Evolutionary conservation across 2,113 vertebrate species (phyloP), one percentile per base, ranked within the genome.

Genomic region (Perca flavescens): DNA sequence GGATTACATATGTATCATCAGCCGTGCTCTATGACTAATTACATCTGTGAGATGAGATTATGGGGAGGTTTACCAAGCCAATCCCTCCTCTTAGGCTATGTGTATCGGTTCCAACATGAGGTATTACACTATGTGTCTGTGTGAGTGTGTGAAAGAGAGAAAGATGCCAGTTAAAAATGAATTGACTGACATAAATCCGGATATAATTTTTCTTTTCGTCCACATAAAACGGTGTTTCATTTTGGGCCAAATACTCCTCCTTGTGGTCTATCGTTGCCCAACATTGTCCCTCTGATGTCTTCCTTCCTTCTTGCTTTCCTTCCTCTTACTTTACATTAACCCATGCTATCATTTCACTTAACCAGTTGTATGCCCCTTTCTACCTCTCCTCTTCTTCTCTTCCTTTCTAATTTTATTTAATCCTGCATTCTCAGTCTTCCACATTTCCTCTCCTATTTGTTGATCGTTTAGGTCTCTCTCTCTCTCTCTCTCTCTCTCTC

Each of bases 11-110:
- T 94, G 94, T 93, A 92, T 94, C 92, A 93, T 94, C 91, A 94
- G 87, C 91, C 90, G 81, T 94, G 89, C 94, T 92, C 91, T 94
- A 93, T 94, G 93, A 95, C 94, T 95, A 94, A 95, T 95, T 95
- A 94, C 93, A 94, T 94, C 94, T 94, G 94, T 93, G 94, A 94
- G 95, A 95, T 93, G 94, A 94, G 95, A 95, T 95, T 95, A 95
- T 90, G 68, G 82, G 89, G 92, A 90, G 93, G 91, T 93, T 94
- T 93, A 93, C 92, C 91, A 89, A 92, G 88, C 82, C 90, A 70
- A 94, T 90, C 93, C 93, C 89, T 92, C 90, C 92, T 93, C 90
- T 92, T 87, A 88, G 93, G 93, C 90, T 85, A 89, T 91, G 85
- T 93, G 94, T 89, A 85, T 90, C 88, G 53, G 54, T 90, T 94